Conservation (phyloP, 2,113 vertebrate species). For the Poeciliopsis retropinna region DNA sequence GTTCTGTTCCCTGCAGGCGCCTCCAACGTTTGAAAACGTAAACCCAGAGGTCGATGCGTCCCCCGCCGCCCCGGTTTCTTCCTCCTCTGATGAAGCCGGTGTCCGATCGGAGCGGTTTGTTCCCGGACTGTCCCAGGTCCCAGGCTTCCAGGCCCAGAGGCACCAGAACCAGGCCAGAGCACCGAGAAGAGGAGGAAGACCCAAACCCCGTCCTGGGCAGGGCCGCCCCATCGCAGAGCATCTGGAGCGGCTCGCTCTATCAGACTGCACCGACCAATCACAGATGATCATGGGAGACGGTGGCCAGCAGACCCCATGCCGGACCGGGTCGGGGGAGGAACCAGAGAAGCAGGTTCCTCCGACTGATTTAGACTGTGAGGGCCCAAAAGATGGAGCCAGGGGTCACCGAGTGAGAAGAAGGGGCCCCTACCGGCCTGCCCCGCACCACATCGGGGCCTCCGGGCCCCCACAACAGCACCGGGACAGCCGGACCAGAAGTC, state of each 20-base stretch:
- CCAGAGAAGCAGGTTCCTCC: conserved; percentile 1
- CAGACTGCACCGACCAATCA: conserved; percentile 24
- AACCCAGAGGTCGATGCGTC: conserved; percentile 30
- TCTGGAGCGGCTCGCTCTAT: conserved; percentile 63
- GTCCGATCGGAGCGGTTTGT: conserved; percentile 15
- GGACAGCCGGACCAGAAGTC: conserved; percentile 52
- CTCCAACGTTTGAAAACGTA: conserved; percentile 52
- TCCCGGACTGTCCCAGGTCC: conserved; percentile 24
- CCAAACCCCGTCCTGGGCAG: conserved; percentile 40
- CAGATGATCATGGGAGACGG: conserved; percentile 12
- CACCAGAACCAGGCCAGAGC: conserved; percentile 50
- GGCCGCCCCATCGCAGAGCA: conserved; percentile 43
- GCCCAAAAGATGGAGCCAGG: conserved; percentile 8
- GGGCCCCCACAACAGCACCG: conserved; percentile 46
- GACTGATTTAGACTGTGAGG: conserved; percentile 6
- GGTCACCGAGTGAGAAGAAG: conserved; percentile 61
- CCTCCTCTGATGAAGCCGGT: conserved; percentile 12
- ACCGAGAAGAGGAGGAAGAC: conserved; percentile 54
- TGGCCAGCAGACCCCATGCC: not conserved
- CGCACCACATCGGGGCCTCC: conserved; percentile 16
- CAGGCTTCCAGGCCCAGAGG: conserved; percentile 43
- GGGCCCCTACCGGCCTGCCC: conserved; percentile 23
- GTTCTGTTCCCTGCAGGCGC: conserved; percentile 36
- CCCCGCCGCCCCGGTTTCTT: not conserved
- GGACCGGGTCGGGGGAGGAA: not conserved